These are phyloP conservation scores for Tachysurus fulvidraco DNA, from an alignment of 2,113 vertebrate genomes.

Conservation along the genomic window DNA sequence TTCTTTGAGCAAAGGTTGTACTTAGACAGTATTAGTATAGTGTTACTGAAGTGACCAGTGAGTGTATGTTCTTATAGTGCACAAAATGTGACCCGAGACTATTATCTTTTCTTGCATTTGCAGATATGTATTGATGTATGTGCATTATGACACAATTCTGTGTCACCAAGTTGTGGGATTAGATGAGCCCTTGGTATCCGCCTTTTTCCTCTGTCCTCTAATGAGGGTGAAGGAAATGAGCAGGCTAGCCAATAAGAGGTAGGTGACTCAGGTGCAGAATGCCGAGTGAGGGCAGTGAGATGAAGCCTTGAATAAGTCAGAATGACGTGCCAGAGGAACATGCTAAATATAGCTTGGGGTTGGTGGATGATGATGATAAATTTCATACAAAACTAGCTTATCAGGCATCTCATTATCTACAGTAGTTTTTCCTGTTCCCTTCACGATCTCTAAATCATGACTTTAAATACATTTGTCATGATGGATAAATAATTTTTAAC, in stretches of 20 bases:
- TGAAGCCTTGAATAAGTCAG: conserved; percentile 66
- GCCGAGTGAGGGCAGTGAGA: conserved; percentile 63
- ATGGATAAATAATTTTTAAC: neutral
- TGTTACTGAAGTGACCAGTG: too few relatives aligned
- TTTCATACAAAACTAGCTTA: conserved; percentile 20
- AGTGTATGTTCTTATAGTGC: neutral
- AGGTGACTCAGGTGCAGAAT: conserved; percentile 68
- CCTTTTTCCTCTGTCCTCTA: conserved; percentile 61
- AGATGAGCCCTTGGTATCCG: conserved; percentile 56
- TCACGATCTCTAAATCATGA: neutral
- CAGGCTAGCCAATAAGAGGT: conserved; percentile 67
- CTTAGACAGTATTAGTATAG: neutral
- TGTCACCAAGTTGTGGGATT: conserved; percentile 50
- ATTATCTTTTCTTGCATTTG: conserved; percentile 7
- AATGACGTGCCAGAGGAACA: conserved; percentile 62
- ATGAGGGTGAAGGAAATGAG: conserved; percentile 67
- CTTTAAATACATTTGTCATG: neutral
- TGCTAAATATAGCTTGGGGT: conserved; percentile 68
- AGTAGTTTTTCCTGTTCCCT: neutral
- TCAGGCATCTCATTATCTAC: neutral
- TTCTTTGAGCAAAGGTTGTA: neutral
- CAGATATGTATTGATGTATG: conserved; percentile 3
- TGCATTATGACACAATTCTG: conserved; percentile 19
- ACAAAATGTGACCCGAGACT: conserved; percentile 7
- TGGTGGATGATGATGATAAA: conserved; percentile 36